Evolutionary conservation across 2,797 vertebrate species (phyloP).

Genomic region (Ciconia nigra): DNA sequence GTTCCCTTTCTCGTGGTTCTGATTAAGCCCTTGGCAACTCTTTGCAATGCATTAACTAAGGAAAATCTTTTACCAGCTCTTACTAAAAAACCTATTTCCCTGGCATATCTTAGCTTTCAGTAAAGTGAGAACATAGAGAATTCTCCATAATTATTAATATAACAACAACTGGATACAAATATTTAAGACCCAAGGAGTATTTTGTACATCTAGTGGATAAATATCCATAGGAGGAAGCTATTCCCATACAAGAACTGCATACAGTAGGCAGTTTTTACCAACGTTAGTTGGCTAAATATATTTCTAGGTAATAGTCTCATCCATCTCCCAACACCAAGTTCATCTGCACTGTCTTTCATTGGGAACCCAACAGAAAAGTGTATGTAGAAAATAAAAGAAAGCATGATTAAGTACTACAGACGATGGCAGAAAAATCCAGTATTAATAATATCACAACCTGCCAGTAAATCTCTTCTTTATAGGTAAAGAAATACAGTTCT

Average conservation of each 20-base stretch:
- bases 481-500: slow-evolving; percentile 79
- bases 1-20: neutral
- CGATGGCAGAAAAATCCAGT: slow-evolving; percentile 65
- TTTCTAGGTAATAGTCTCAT: neutral
- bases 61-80: neutral
- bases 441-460: slow-evolving; percentile 77
- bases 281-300: neutral
- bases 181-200: slow-evolving; percentile 53
- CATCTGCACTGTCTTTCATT: neutral
- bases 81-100: neutral
- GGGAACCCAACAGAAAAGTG: slow-evolving; percentile 20
- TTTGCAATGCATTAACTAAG: neutral
- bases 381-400: slow-evolving; percentile 56
- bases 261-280: neutral
- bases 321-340: neutral
- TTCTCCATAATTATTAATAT: slow-evolving; percentile 51
- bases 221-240: neutral
- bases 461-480: slow-evolving; percentile 78
- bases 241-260: neutral
- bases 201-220: neutral
- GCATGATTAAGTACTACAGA: slow-evolving; percentile 65
- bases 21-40: neutral
- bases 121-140: slow-evolving; percentile 6
- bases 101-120: neutral
- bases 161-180: slow-evolving; percentile 44